These are phyloP conservation scores for Eupithecia exiguata DNA, from an alignment of 2,888 invertebrate genomes.

Conservation along the genomic window DNA sequence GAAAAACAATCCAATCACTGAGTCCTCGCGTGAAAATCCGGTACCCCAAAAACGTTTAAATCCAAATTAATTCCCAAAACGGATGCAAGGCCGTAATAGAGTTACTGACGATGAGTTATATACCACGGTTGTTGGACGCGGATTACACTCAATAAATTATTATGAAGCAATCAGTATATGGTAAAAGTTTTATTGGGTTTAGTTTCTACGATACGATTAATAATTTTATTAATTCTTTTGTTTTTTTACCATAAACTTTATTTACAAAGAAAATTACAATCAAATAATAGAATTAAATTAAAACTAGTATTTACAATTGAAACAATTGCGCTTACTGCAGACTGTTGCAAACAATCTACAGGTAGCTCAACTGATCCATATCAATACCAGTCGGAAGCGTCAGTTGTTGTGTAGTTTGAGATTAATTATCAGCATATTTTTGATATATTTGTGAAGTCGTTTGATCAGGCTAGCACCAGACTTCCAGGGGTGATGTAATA, in stretches of 20 bases:
- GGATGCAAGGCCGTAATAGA: slow-evolving; percentile 60
- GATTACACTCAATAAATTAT: slow-evolving; percentile 81
- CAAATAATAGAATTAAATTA: too few species aligned
- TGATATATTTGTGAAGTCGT: not conserved
- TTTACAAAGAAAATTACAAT: too few species aligned
- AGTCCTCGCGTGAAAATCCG: slow-evolving; percentile 35
- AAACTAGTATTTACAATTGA: too few species aligned
- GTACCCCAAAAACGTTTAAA: slow-evolving; percentile 47
- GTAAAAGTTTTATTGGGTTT: slow-evolving; percentile 67
- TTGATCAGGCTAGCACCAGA: not conserved
- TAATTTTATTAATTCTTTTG: not conserved
- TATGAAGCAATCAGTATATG: slow-evolving; percentile 81
- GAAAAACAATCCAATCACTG: not conserved
- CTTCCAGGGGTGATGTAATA: not conserved
- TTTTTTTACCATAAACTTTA: too few species aligned
- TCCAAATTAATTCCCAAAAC: slow-evolving; percentile 60
- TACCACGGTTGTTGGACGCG: slow-evolving; percentile 70
- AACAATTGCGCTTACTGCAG: too few species aligned
- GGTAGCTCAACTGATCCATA: too few species aligned
- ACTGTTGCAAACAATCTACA: too few species aligned
- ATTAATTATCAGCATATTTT: not conserved
- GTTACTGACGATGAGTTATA: slow-evolving; percentile 73
- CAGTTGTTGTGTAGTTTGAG: too few species aligned
- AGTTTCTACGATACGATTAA: slow-evolving; percentile 50
- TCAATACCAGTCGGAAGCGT: too few species aligned